phyloP scores from a whole-genome alignment of 2,113 vertebrate genomes.

The Nansenia antarctica region DNA sequence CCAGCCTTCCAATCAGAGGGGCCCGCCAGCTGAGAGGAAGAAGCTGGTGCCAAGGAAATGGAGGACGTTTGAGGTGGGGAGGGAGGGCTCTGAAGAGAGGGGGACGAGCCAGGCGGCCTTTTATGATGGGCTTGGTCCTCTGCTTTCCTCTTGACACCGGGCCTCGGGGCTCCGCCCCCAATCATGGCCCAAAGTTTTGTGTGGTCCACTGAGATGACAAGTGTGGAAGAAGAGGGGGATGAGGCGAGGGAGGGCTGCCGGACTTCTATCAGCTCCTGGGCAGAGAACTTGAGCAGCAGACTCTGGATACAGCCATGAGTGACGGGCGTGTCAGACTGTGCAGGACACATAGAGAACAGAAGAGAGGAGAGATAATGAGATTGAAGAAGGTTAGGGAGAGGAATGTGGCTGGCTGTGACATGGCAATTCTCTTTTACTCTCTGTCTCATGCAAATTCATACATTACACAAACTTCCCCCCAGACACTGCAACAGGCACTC shows the following conservation, averaged over 20 bases:
- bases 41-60: conserved; percentile 60
- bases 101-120: conserved; percentile 57
- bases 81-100: conserved; percentile 55
- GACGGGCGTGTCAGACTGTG: conserved; percentile 79
- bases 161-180: conserved; percentile 69
- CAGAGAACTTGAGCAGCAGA: conserved; percentile 89
- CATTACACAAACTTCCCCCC: not conserved
- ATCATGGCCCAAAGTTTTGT: conserved; percentile 93
- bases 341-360: conserved; percentile 7
- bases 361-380: not conserved
- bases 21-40: conserved; percentile 57
- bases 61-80: conserved; percentile 62
- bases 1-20: conserved; percentile 70
- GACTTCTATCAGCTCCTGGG: conserved; percentile 91
- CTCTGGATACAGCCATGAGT: conserved; percentile 84
- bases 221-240: conserved; percentile 59
- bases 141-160: conserved; percentile 75
- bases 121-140: conserved; percentile 66
- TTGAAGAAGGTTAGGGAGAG: not conserved
- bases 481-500: conserved; percentile 42
- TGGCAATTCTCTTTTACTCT: not conserved
- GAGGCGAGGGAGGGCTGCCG: conserved; percentile 66
- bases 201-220: conserved; percentile 89
- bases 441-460: not conserved
- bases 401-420: too few relatives aligned